Evolutionary conservation across 2,888 invertebrate species (phyloP).

Genomic region (Nemotelus nigrinus): DNA sequence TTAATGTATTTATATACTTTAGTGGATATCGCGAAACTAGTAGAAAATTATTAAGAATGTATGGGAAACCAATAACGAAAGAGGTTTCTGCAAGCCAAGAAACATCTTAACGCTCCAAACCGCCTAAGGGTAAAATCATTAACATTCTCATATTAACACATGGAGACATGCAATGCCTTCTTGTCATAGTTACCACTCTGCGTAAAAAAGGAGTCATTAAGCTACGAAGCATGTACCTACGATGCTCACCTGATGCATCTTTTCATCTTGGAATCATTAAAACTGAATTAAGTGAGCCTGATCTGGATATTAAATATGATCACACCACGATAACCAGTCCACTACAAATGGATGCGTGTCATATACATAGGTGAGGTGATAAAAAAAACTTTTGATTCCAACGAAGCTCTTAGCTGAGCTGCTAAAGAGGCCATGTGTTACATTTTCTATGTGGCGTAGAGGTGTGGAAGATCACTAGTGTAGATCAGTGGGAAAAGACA

Average conservation of each 20-base stretch:
- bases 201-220: too few relatives aligned
- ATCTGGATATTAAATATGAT: slow-evolving; percentile 35
- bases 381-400: slow-evolving; percentile 18
- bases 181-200: too few relatives aligned
- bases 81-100: too few relatives aligned
- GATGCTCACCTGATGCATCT: background rate
- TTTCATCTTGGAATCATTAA: slow-evolving; percentile 10
- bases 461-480: slow-evolving; percentile 25
- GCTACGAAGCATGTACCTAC: too few relatives aligned
- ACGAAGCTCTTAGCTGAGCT: background rate
- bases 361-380: background rate
- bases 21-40: too few relatives aligned
- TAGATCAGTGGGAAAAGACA: slow-evolving; percentile 30
- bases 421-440: background rate
- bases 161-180: too few relatives aligned
- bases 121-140: too few relatives aligned
- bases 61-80: too few relatives aligned
- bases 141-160: too few relatives aligned
- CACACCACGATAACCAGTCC: background rate
- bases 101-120: too few relatives aligned
- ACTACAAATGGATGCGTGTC: slow-evolving; percentile 19
- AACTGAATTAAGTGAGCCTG: slow-evolving; percentile 22
- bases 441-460: background rate
- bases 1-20: too few relatives aligned
- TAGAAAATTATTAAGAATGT: too few relatives aligned